A percentile compares a stretch with the other conserved stretches of the same genome.
Evolutionary conservation across 2,888 invertebrate species (phyloP).

Genomic region (Tipula helvola): DNA sequence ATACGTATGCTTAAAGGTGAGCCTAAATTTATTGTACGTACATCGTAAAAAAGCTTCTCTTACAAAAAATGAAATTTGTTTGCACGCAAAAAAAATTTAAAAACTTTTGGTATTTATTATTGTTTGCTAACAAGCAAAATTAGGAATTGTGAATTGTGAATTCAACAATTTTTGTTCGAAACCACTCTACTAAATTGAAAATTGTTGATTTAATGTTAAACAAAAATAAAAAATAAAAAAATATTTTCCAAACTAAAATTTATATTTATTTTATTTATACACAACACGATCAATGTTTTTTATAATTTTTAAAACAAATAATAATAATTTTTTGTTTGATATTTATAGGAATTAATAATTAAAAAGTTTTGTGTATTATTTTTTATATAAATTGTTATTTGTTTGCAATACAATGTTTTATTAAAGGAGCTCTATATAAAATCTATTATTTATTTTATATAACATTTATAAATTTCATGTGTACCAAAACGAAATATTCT

Average conservation of each 20-base stretch:
- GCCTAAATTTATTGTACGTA: background rate
- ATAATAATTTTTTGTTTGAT: background rate
- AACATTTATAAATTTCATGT: background rate
- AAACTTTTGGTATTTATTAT: background rate
- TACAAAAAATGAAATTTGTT: background rate
- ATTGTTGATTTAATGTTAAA: background rate
- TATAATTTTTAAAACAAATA: background rate
- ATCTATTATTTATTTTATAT: background rate
- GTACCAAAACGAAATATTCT: background rate
- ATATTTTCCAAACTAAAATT: background rate
- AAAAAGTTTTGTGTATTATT: background rate
- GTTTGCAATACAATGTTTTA: background rate
- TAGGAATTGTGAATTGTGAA: background rate
- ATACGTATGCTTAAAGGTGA: background rate
- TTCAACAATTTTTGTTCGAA: background rate
- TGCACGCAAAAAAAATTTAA: background rate
- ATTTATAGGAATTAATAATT: background rate
- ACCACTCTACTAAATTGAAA: background rate
- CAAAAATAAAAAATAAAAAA: background rate
- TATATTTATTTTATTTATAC: background rate
- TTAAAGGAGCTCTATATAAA: background rate
- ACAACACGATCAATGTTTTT: background rate
- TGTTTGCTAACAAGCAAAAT: background rate
- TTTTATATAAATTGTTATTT: background rate
- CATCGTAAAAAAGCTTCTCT: background rate